Percentiles rank a stretch among this genome's conserved stretches.
Conservation (phyloP, 1,140 invertebrate genomes). For the Helicoverpa armigera region DNA sequence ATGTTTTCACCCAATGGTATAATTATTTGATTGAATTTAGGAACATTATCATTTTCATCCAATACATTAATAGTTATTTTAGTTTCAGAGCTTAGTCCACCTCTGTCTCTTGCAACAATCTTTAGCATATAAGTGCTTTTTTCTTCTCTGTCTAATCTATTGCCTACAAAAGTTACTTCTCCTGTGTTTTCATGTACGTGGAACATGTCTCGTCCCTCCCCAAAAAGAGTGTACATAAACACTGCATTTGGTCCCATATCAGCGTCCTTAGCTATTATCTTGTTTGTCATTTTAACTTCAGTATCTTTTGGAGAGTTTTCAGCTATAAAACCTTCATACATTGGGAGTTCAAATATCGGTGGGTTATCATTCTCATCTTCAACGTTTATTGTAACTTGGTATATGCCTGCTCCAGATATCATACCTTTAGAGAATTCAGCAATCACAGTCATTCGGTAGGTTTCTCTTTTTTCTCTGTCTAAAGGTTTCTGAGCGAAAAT, state of each 20-base stretch:
- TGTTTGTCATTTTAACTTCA: conserved; percentile 90
- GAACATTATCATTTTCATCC: conserved; percentile 95
- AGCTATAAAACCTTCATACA: conserved; percentile 92
- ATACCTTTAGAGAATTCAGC: conserved; percentile 90
- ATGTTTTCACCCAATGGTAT: conserved; percentile 89
- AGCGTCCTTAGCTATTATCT: conserved; percentile 90
- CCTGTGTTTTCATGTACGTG: conserved; percentile 91
- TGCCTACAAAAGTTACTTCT: conserved; percentile 88
- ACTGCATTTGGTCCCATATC: conserved; percentile 93
- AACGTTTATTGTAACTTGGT: conserved; percentile 92
- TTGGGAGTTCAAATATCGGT: conserved; percentile 91
- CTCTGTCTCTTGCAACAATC: conserved; percentile 92
- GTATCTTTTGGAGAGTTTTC: conserved; percentile 93
- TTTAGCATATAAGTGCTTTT: conserved; percentile 90
- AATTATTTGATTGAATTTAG: conserved; percentile 90
- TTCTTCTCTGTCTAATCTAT: conserved; percentile 91
- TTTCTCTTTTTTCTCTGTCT: conserved; percentile 91
- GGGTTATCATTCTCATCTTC: conserved; percentile 97
- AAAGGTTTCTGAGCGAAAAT: conserved; percentile 92
- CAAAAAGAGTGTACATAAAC: conserved; percentile 91
- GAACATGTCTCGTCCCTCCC: conserved; percentile 92
- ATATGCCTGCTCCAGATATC: conserved; percentile 90
- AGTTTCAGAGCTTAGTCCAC: conserved; percentile 91
- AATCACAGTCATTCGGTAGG: conserved; percentile 93
- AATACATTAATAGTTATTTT: conserved; percentile 90